Evolutionary conservation across 2,888 invertebrate species (phyloP).

Genomic region (Temnothorax ravouxi): DNA sequence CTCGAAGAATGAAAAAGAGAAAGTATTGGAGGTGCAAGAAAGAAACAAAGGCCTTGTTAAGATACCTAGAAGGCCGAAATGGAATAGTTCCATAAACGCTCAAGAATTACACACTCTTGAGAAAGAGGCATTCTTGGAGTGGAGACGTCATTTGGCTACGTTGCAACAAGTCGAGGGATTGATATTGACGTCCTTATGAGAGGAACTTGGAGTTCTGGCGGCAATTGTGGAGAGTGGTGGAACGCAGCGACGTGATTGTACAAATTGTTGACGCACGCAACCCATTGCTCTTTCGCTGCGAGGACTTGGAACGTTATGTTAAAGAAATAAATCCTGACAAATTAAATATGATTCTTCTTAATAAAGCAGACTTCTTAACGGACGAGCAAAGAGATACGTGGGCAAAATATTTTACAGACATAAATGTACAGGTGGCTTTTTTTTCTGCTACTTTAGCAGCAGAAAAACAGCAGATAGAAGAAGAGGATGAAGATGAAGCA

Average conservation of each 20-base stretch:
- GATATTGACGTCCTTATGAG: constrained; percentile 97
- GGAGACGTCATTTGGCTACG: constrained; percentile 94
- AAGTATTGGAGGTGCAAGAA: constrained; percentile 87
- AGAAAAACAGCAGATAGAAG: constrained; percentile 85
- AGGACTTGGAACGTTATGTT: constrained; percentile 96
- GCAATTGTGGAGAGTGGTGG: constrained; percentile 99
- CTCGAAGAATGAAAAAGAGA: constrained; percentile 88
- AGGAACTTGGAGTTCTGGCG: constrained; percentile 99
- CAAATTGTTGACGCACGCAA: constrained; percentile 99
- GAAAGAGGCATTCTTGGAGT: constrained; percentile 94
- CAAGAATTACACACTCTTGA: constrained; percentile 94
- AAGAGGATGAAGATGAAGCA: constrained; percentile 73
- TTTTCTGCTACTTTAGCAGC: constrained; percentile 93
- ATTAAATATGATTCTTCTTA: constrained; percentile 94
- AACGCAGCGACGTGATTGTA: constrained; percentile 96
- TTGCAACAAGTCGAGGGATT: constrained; percentile 93
- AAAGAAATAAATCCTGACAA: constrained; percentile 92
- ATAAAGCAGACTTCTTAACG: constrained; percentile 97
- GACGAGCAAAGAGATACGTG: constrained; percentile 93
- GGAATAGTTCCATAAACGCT: constrained; percentile 92
- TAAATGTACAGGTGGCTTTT: constrained; percentile 92
- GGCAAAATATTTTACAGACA: constrained; percentile 93
- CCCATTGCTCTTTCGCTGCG: constrained; percentile 96
- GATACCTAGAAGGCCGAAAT: constrained; percentile 95
- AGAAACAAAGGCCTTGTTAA: constrained; percentile 89